phyloP scores from a whole-genome alignment of 2,888 invertebrate species.

The Drosophila limbata region DNA sequence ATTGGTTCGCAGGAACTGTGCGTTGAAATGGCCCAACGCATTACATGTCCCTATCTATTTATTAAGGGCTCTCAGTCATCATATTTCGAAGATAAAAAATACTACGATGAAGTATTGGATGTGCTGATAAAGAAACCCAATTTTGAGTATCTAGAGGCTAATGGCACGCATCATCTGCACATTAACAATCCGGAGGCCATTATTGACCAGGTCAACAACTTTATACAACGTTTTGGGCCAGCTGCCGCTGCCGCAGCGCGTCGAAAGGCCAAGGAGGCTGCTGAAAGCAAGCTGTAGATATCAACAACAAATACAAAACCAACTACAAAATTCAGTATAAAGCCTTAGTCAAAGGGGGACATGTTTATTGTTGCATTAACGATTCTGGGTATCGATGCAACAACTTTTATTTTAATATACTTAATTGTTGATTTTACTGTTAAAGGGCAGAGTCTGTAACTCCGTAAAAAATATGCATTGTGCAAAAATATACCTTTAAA shows the following conservation, averaged over 20 bases:
- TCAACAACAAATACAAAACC: slow-evolving; percentile 1
- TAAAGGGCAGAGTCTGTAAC: slow-evolving; percentile 32
- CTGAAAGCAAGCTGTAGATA: slow-evolving; percentile 79
- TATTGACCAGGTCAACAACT: slow-evolving; percentile 87
- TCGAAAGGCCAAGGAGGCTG: slow-evolving; percentile 86
- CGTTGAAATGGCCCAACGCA: slow-evolving; percentile 86
- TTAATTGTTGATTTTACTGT: slow-evolving; percentile 65
- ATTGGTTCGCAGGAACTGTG: slow-evolving; percentile 86
- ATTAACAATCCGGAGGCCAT: slow-evolving; percentile 89
- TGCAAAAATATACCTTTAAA: slow-evolving; percentile 28
- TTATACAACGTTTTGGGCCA: slow-evolving; percentile 87
- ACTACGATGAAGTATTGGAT: slow-evolving; percentile 87
- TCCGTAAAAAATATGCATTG: slow-evolving; percentile 41
- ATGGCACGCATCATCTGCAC: slow-evolving; percentile 91
- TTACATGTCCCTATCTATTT: slow-evolving; percentile 89
- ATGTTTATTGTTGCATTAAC: slow-evolving; percentile 55
- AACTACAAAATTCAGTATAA: slow-evolving; percentile 22
- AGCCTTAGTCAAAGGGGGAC: slow-evolving; percentile 42
- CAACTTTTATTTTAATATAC: slow-evolving; percentile 54
- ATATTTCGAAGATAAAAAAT: slow-evolving; percentile 87
- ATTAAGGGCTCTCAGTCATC: slow-evolving; percentile 87
- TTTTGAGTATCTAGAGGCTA: slow-evolving; percentile 87
- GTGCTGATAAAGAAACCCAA: slow-evolving; percentile 86
- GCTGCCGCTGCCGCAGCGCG: slow-evolving; percentile 88
- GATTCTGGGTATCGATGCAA: slow-evolving; percentile 51